These are phyloP conservation scores for Axis porcinus DNA, from an alignment of 2,113 vertebrate species.

Conservation along the genomic window DNA sequence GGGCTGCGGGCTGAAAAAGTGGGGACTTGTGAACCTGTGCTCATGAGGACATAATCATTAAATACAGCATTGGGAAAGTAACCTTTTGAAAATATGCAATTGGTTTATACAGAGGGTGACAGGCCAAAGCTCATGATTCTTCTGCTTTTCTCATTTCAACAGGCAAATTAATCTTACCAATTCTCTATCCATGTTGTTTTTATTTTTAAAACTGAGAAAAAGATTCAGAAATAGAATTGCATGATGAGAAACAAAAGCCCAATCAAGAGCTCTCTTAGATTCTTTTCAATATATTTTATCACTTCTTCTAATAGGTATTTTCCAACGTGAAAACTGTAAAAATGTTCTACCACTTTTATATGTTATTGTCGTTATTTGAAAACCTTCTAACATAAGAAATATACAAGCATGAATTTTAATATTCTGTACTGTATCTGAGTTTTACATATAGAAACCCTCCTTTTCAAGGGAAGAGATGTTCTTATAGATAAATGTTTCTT, in stretches of 20 bases:
- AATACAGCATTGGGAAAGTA: background rate
- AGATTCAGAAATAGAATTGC: background rate
- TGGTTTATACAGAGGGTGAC: background rate
- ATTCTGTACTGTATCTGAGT: background rate
- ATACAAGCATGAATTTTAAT: background rate
- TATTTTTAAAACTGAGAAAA: background rate
- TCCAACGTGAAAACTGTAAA: background rate
- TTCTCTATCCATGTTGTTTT: background rate
- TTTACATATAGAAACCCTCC: background rate
- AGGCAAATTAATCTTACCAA: background rate
- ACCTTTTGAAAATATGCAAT: background rate
- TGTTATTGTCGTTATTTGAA: background rate
- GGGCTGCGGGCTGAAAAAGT: background rate
- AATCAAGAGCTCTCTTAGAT: slow-evolving; percentile 30
- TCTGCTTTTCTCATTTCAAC: background rate
- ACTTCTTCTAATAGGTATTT: background rate
- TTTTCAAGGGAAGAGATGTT: background rate
- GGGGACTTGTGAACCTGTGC: background rate
- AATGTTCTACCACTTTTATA: background rate
- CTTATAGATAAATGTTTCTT: background rate
- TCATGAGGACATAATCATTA: background rate
- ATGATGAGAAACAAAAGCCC: slow-evolving; percentile 38
- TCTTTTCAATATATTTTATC: slow-evolving; percentile 34
- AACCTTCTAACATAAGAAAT: background rate
- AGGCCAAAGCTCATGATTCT: background rate